Percentiles rank a stretch among this genome's conserved stretches.
These are phyloP conservation scores for Eulemur rufifrons DNA, from an alignment of 2,113 vertebrate genomes.

Conservation along the genomic window DNA sequence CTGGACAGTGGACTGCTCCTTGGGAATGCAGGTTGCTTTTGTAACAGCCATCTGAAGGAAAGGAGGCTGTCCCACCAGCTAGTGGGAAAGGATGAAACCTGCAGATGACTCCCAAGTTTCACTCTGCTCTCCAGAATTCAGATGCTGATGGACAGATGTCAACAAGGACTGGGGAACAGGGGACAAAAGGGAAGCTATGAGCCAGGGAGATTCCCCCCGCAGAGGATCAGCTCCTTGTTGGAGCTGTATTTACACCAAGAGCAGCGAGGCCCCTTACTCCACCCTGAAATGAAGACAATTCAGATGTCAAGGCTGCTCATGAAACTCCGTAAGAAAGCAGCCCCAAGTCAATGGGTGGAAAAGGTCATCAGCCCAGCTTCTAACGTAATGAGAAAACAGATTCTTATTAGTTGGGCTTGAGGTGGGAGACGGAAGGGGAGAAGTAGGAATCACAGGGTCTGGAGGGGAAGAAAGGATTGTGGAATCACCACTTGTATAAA, in stretches of 20 bases:
- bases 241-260: background rate
- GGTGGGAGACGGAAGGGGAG: background rate
- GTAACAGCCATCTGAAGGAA: background rate
- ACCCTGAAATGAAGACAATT: background rate
- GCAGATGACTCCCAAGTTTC: background rate
- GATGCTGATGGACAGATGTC: no score
- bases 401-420: background rate
- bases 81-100: background rate
- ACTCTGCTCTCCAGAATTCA: no score
- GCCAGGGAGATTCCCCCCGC: no score
- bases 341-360: fast-evolving
- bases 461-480: background rate
- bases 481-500: background rate
- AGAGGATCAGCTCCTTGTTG: background rate
- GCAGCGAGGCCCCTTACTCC: background rate
- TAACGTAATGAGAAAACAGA: background rate
- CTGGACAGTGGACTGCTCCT: background rate
- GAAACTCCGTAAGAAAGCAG: background rate
- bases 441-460: background rate
- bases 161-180: no score
- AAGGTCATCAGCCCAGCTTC: background rate
- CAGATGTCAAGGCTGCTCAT: background rate
- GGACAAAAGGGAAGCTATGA: no score
- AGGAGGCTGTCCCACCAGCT: background rate
- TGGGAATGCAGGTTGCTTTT: background rate